Evolutionary conservation across 2,797 vertebrate genomes (phyloP), one percentile per base, ranked within the genome.

Genomic region (Craterocephalus amniculus): DNA sequence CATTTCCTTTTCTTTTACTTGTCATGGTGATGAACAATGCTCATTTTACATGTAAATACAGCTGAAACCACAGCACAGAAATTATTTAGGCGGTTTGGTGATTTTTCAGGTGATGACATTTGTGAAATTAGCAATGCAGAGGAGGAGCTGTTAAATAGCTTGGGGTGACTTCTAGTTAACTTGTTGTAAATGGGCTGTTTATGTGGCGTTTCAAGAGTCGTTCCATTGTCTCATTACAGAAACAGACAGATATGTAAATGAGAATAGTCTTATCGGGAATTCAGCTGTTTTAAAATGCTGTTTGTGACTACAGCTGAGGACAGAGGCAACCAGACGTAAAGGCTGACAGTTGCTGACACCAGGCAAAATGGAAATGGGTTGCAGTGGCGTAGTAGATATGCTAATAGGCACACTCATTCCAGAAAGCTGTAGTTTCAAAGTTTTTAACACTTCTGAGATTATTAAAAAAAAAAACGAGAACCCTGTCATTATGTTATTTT

Each of bases 201-300:
- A 22, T 31, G 9, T 52, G 34, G 58, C 32, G 35, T 14, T 38
- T 49, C 43, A 24, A 51, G 56, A 52, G 20, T 43, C 10, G 11
- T 70, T 67, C 26, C 31, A 67, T n/a, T 51, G 66, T 54, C 45
- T 60, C 43, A 29, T 68, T n/a, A 27, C 43, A 51, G 18, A 67
- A 34, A 51, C 12, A 9, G 52, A 29, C 7, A 58, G 40, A 55
- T 29, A 61, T 54, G 32, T 36, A 61, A 69, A 69, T 40, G 20
- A 43, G 27, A 40, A 22, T 4, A 36, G 31, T 22, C 43, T 57
- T 63, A 57, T 49, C 36, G 8, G 31, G 52, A 63, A 36, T 31
- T 16, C 32, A 58, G 32, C 32, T 31, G 32, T 58, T 62, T 63
- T 56, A 63, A 63, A 57, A 56, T 35, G 38, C 22, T 29, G 10